Percentiles rank a stretch among this genome's conserved stretches.
Evolutionary conservation across 2,888 invertebrate genomes (phyloP).

Genomic region (Drosophila rubida): DNA sequence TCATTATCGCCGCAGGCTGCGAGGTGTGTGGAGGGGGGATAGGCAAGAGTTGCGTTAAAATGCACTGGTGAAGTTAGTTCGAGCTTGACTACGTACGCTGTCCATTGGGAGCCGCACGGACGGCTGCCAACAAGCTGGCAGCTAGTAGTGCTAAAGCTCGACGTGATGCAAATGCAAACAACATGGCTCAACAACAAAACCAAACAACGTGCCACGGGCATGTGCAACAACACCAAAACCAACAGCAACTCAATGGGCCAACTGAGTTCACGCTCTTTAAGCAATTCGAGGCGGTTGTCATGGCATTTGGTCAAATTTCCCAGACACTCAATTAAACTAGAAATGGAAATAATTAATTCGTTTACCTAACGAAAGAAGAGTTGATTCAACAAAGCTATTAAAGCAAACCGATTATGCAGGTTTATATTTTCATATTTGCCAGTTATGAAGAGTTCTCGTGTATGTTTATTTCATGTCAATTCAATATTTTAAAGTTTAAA

Average conservation of each 20-base stretch:
- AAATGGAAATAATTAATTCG: background rate
- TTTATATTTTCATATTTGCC: too few relatives aligned
- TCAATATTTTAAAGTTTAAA: too few relatives aligned
- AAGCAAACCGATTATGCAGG: too few relatives aligned
- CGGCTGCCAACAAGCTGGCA: slow-evolving; percentile 17
- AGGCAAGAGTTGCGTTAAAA: background rate
- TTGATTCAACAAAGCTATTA: background rate
- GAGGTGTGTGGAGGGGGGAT: background rate
- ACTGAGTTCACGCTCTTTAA: slow-evolving; percentile 31
- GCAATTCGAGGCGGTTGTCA: slow-evolving; percentile 34
- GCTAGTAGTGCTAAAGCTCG: slow-evolving; percentile 6
- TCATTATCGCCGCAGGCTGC: slow-evolving; percentile 58
- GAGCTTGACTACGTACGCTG: slow-evolving; percentile 40
- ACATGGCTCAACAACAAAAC: slow-evolving; percentile 21
- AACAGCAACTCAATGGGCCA: slow-evolving; percentile 2
- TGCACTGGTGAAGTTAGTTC: background rate
- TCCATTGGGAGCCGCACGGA: slow-evolving; percentile 2
- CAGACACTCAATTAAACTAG: background rate
- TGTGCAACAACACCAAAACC: slow-evolving; percentile 1
- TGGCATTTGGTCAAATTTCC: slow-evolving; percentile 49
- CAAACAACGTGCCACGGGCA: slow-evolving; percentile 16
- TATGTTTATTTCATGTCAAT: too few relatives aligned
- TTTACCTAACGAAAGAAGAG: background rate
- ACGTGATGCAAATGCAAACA: slow-evolving; percentile 43
- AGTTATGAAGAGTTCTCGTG: too few relatives aligned